These are phyloP conservation scores for Monomorium pharaonis DNA, from an alignment of 1,140 invertebrate genomes.

Conservation along the genomic window DNA sequence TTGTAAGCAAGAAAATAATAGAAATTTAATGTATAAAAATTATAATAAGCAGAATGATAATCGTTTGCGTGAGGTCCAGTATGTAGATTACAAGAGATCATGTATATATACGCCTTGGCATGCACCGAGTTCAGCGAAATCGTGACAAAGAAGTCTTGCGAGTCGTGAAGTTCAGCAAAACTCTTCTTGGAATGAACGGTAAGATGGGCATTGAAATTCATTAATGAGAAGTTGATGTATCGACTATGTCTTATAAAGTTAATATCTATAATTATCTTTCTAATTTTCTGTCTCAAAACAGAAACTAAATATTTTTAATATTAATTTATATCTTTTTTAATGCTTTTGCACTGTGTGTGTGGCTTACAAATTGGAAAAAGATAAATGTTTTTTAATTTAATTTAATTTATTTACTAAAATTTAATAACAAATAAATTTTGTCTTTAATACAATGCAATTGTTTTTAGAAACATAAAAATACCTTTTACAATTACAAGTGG, in stretches of 20 bases:
- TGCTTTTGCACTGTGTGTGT: neutral
- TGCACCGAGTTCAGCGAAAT: conserved; percentile 14
- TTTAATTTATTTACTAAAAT: neutral
- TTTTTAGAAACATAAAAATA: neutral
- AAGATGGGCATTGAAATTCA: conserved; percentile 1
- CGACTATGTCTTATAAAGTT: neutral
- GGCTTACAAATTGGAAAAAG: neutral
- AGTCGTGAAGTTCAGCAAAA: neutral
- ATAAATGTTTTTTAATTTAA: neutral
- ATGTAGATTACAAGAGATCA: neutral
- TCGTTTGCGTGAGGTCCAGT: neutral
- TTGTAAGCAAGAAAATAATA: neutral
- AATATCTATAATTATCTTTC: neutral
- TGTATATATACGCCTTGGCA: neutral
- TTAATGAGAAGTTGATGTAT: conserved; percentile 10
- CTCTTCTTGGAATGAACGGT: neutral
- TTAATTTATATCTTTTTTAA: neutral
- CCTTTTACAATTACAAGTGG: too few species aligned
- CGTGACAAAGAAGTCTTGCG: neutral
- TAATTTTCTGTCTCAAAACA: neutral
- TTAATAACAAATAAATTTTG: conserved; percentile 14
- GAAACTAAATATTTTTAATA: neutral
- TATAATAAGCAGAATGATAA: neutral
- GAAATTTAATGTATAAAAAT: neutral
- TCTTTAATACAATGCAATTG: neutral